phyloP scores from a whole-genome alignment of 2,113 vertebrate genomes.

The Scolopax mira region DNA sequence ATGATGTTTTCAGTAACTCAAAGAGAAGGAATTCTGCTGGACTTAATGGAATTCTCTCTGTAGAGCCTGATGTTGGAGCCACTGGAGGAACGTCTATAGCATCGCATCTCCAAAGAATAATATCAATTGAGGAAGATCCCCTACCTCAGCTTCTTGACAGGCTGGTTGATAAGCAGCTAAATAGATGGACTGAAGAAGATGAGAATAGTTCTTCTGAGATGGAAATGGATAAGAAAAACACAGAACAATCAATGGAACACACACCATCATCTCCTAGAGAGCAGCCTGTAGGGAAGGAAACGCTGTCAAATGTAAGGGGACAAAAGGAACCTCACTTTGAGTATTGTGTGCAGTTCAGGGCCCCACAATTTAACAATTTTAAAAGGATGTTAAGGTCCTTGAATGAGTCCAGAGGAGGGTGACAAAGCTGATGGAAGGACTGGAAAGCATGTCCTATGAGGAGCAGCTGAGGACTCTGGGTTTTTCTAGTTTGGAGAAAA shows the following conservation, averaged over 20 bases:
- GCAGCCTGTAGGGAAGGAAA: slow-evolving; percentile 85
- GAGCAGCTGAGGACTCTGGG: background rate
- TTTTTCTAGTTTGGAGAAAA: background rate
- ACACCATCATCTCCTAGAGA: slow-evolving; percentile 67
- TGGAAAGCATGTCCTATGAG: background rate
- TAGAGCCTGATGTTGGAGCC: slow-evolving; percentile 39
- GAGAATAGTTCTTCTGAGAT: background rate
- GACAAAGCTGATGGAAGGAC: background rate
- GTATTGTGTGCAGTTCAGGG: background rate
- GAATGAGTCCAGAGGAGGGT: background rate
- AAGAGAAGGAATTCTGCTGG: slow-evolving; percentile 66
- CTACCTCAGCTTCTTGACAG: slow-evolving; percentile 84
- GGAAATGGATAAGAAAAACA: background rate
- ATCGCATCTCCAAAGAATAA: slow-evolving; percentile 83
- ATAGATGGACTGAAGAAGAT: slow-evolving; percentile 77
- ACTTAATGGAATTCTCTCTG: slow-evolving; percentile 54
- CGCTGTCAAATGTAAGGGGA: slow-evolving; percentile 63
- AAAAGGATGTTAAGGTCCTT: background rate
- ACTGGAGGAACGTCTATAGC: background rate
- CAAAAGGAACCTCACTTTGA: background rate
- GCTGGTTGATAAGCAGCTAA: slow-evolving; percentile 67
- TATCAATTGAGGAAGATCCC: slow-evolving; percentile 94
- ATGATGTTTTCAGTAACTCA: slow-evolving; percentile 62
- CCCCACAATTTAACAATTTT: background rate
- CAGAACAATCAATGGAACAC: background rate